Evolutionary conservation across 1,140 invertebrate genomes (phyloP).

Genomic region (Dreissena rostriformis): DNA sequence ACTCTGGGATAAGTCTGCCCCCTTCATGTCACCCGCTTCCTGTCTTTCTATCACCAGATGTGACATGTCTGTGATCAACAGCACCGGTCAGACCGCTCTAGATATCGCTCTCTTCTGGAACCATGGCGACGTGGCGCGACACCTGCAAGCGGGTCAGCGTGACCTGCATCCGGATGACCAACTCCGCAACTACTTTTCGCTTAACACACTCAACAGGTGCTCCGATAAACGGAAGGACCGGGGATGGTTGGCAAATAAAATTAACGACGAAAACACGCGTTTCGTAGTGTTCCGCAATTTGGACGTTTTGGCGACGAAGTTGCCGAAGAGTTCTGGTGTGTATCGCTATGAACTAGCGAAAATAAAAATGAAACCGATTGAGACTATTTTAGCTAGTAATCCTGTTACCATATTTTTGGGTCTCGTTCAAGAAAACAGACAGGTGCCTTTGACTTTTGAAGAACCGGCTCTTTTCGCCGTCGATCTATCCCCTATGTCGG

Average conservation of each 20-base stretch:
- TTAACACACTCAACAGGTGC: conserved; percentile 71
- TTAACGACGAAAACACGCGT: conserved; percentile 65
- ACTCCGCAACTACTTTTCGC: conserved; percentile 73
- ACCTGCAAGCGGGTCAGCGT: conserved; percentile 62
- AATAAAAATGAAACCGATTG: conserved; percentile 68
- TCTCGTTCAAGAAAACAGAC: conserved; percentile 56
- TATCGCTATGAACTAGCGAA: conserved; percentile 63
- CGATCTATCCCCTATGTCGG: conserved; percentile 63
- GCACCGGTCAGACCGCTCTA: conserved; percentile 76
- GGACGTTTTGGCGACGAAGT: conserved; percentile 59
- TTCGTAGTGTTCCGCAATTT: conserved; percentile 75
- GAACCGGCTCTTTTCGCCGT: conserved; percentile 76
- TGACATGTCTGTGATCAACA: conserved; percentile 73
- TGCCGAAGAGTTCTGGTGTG: conserved; percentile 28
- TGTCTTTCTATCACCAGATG: conserved; percentile 55
- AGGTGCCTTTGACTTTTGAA: conserved; percentile 46
- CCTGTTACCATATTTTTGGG: conserved; percentile 72
- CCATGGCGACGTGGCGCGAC: conserved; percentile 62
- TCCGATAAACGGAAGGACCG: conserved; percentile 75
- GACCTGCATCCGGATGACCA: conserved; percentile 65
- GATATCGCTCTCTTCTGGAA: conserved; percentile 80
- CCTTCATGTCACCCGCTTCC: too few relatives aligned
- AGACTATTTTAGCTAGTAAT: conserved; percentile 58
- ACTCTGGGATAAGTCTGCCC: too few relatives aligned
- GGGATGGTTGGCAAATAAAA: conserved; percentile 67